Evolutionary conservation across 2,113 vertebrate genomes (phyloP), one percentile per base, ranked within the genome.

Genomic region (Engraulis encrasicolus): DNA sequence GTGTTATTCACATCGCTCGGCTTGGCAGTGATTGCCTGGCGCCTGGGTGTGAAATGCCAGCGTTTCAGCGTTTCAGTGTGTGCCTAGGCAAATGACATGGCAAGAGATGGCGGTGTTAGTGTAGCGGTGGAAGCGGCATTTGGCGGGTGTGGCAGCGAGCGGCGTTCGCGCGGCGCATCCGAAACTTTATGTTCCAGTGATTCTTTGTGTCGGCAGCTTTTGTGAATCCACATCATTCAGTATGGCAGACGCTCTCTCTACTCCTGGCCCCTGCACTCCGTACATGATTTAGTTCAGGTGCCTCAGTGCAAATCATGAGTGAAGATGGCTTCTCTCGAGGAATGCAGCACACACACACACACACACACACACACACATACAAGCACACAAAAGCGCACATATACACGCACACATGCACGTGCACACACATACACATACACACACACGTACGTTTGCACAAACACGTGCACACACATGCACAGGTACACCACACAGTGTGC

Each of bases 271-370:
- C 27, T 74, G 15, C 66, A 23, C 66, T n/a, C n/a, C 23, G 27
- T 74, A 74, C 66, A 74, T 74, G 31, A 74, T 74, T 74, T 74
- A 74, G 66, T 74, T 31, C 66, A 74, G 66, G 66, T 27, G 5
- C 66, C 31, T 31, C 66, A 74, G 2, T 15, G 27, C 27, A 90
- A n/a, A 90, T 90, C 74, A n/a, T 86, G 86, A 88, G 87, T 90
- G 91, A 91, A 87, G 80, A 89, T 87, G 88, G 82, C 85, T 86
- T 85, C 83, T 6, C 78, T 78, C 74, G 85, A 79, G 18, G 38
- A 79, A 78, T 52, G 85, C 79, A 17, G n/a, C n/a, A n/a, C 81
- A 66, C 58, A 66, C 58, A 66, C 23, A 66, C 58, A 66, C 23
- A 66, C 61, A 71, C 27, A 14, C 9, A 14, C 27, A 34, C 27